Percentiles rank a stretch among this genome's conserved stretches.
phyloP scores from a whole-genome alignment of 2,888 invertebrate species.

The Lobophora halterata region DNA sequence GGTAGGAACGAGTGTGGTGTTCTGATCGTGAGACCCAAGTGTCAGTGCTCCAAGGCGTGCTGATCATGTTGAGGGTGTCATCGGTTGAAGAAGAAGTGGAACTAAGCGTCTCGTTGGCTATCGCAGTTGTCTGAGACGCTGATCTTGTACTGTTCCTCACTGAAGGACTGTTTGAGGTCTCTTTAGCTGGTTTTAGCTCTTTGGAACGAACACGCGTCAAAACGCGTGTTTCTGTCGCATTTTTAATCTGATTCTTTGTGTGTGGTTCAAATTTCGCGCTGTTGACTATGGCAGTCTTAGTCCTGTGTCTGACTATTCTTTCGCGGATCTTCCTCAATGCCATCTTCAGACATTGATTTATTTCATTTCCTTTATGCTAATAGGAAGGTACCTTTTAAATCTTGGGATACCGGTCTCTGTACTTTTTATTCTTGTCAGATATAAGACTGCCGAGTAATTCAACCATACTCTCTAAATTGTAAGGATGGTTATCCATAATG shows the following conservation, averaged over 20 bases:
- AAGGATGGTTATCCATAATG: too few species aligned
- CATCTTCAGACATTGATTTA: constrained; percentile 5
- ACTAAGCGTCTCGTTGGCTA: constrained; percentile 8
- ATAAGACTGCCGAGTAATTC: too few species aligned
- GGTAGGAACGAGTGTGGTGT: not conserved
- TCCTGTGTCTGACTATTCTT: not conserved
- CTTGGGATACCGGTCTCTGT: not conserved
- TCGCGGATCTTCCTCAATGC: constrained; percentile 7
- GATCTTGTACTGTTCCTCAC: constrained; percentile 1
- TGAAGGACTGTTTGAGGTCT: not conserved
- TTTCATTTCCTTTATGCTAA: too few species aligned
- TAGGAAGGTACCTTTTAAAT: too few species aligned
- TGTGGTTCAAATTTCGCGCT: too few species aligned
- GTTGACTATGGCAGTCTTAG: not conserved
- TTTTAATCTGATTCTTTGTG: too few species aligned
- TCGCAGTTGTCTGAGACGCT: constrained; percentile 8
- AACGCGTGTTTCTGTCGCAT: too few species aligned
- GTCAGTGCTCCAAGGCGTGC: constrained; percentile 52
- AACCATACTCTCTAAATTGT: too few species aligned
- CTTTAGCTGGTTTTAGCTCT: too few species aligned
- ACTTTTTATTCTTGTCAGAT: not conserved
- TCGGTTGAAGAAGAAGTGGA: constrained; percentile 19
- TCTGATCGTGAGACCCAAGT: constrained; percentile 29
- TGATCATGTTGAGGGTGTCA: constrained; percentile 52
- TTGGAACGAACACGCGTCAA: too few species aligned